Conservation (phyloP, 2,888 invertebrate species). For the Anticlea derivata region DNA sequence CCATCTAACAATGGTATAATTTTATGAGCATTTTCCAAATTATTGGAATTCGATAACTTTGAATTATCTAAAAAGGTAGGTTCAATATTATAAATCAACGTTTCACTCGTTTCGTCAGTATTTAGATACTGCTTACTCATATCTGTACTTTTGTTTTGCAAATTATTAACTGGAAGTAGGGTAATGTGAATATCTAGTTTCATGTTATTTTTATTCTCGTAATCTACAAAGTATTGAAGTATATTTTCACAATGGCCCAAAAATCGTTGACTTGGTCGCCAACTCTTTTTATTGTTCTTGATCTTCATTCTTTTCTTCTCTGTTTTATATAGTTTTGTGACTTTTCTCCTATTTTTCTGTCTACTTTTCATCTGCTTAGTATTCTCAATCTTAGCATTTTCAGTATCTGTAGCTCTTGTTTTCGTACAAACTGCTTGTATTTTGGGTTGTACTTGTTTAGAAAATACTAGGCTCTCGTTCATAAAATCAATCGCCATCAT, state of each 20-base stretch:
- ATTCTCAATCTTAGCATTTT: background rate
- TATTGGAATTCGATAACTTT: background rate
- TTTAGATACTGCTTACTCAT: slow-evolving; percentile 18
- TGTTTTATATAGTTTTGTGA: slow-evolving; percentile 24
- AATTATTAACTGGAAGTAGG: slow-evolving; percentile 43
- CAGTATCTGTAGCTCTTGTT: slow-evolving; percentile 13
- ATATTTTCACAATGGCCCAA: slow-evolving; percentile 51
- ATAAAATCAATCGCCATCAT: slow-evolving; percentile 38
- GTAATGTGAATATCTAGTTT: slow-evolving; percentile 63
- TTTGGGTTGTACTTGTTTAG: slow-evolving; percentile 18
- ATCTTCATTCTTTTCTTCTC: slow-evolving; percentile 8
- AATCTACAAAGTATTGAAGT: slow-evolving; percentile 52
- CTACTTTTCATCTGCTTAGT: background rate
- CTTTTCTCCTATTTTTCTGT: slow-evolving; percentile 18
- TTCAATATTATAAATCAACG: slow-evolving; percentile 21
- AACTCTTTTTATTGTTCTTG: background rate
- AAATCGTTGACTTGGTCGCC: slow-evolving; percentile 34
- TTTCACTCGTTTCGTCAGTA: slow-evolving; percentile 16
- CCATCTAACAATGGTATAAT: slow-evolving; percentile 63
- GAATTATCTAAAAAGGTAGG: slow-evolving; percentile 1
- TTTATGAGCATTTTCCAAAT: slow-evolving; percentile 36
- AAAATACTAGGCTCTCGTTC: slow-evolving; percentile 32
- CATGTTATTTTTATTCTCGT: slow-evolving; percentile 49
- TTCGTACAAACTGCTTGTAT: slow-evolving; percentile 7
- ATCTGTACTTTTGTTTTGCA: slow-evolving; percentile 27